Evolutionary conservation across 2,113 vertebrate species (phyloP).

Genomic region (Camelus bactrianus): DNA sequence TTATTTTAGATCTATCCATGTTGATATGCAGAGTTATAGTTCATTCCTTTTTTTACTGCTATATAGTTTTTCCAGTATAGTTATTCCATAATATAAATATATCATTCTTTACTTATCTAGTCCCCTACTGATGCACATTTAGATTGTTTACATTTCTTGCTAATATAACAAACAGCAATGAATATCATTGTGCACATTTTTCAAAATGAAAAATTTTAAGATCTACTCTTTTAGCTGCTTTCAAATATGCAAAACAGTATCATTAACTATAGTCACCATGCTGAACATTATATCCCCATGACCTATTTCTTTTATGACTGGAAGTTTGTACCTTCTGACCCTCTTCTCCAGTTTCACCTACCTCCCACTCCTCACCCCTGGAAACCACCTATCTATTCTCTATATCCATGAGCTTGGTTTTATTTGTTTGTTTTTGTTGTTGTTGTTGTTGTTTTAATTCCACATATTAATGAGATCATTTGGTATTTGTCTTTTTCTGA

Average conservation of each 20-base stretch:
- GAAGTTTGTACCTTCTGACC: not conserved
- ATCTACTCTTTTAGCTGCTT: not conserved
- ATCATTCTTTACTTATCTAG: not conserved
- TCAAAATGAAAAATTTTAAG: not conserved
- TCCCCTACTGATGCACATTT: not conserved
- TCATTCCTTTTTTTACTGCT: not conserved
- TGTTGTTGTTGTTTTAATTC: no score
- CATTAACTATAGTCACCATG: not conserved
- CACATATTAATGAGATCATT: no score
- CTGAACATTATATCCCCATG: not conserved
- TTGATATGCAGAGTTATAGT: not conserved
- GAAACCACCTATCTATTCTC: not conserved
- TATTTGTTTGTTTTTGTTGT: no score
- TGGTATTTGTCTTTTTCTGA: no score
- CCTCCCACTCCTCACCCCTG: not conserved
- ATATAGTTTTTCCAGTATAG: not conserved
- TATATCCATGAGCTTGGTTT: not conserved
- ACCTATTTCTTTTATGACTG: not conserved
- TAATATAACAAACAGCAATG: not conserved
- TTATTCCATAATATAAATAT: not conserved
- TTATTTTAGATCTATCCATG: not conserved
- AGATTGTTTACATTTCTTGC: not conserved
- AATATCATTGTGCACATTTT: not conserved
- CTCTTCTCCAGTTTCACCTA: not conserved
- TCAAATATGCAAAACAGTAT: not conserved